Evolutionary conservation across 1,140 invertebrate species (phyloP).

Genomic region (Bombus huntii): DNA sequence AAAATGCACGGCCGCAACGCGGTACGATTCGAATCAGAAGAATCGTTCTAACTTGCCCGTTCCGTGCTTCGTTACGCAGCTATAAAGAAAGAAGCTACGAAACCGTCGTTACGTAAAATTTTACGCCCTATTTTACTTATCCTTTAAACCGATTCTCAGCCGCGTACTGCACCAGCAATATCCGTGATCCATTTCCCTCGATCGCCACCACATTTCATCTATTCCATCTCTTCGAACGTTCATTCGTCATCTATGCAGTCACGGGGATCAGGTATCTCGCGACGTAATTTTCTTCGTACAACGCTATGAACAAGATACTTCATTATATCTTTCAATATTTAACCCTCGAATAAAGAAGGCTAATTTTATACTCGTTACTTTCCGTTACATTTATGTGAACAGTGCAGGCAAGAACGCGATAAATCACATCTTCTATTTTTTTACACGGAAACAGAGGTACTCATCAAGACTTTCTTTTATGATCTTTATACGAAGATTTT

Average conservation of each 20-base stretch:
- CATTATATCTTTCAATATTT: neutral
- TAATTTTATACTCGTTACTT: neutral
- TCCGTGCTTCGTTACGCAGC: slow-evolving; percentile 30
- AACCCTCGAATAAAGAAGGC: neutral
- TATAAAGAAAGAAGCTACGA: slow-evolving; percentile 15
- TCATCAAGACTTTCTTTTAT: no score
- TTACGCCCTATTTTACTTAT: slow-evolving; percentile 25
- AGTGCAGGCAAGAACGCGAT: no score
- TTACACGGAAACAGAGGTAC: no score
- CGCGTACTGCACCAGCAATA: neutral
- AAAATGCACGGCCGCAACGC: neutral
- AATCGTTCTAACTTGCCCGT: neutral
- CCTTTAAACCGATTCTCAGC: slow-evolving; percentile 8
- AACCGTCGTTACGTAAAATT: slow-evolving; percentile 36
- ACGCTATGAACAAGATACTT: neutral
- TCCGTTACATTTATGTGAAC: no score
- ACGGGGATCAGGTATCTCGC: neutral
- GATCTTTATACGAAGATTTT: no score
- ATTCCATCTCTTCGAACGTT: neutral
- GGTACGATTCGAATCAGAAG: neutral
- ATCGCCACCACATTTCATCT: neutral
- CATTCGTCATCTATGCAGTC: slow-evolving; percentile 32
- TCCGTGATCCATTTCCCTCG: slow-evolving; percentile 1
- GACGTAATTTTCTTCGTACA: neutral
- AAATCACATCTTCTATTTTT: no score